Percentiles rank a stretch among this genome's conserved stretches.
Conservation (phyloP, 2,888 invertebrate genomes). For the Tupiocoris notatus region DNA sequence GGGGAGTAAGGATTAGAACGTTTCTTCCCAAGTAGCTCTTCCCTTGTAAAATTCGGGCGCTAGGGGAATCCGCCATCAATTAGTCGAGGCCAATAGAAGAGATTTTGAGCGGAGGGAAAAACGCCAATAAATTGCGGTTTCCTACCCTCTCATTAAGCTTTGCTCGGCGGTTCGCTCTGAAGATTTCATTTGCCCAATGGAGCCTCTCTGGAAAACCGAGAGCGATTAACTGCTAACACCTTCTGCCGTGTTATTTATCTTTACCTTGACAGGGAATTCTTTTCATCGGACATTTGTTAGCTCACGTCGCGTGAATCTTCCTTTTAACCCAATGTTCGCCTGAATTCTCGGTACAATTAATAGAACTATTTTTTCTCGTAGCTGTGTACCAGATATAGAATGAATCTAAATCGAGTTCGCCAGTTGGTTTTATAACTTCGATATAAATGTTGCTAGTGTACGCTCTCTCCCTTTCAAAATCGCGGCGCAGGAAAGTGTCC, state of each 20-base stretch:
- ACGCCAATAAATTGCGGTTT: constrained; percentile 13
- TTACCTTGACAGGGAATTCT: not conserved
- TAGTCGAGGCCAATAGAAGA: not conserved
- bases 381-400: too few species aligned
- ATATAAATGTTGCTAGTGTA: too few species aligned
- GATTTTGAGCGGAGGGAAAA: not conserved
- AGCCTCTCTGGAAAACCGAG: constrained; percentile 6
- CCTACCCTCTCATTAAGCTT: not conserved
- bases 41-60: not conserved
- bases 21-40: constrained; percentile 6
- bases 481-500: too few species aligned
- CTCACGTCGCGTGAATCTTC: not conserved
- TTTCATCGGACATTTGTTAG: not conserved
- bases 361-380: too few species aligned
- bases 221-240: constrained; percentile 17
- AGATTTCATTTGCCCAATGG: constrained; percentile 24
- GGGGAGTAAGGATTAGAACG: constrained; percentile 14
- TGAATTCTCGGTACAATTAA: too few species aligned
- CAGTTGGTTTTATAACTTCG: too few species aligned
- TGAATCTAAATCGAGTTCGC: too few species aligned
- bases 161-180: not conserved
- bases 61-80: not conserved
- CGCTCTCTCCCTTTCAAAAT: too few species aligned
- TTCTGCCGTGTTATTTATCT: not conserved
- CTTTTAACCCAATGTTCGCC: too few species aligned